Evolutionary conservation across 1,140 invertebrate genomes (phyloP).

Genomic region (Philopotamus ludificatus): DNA sequence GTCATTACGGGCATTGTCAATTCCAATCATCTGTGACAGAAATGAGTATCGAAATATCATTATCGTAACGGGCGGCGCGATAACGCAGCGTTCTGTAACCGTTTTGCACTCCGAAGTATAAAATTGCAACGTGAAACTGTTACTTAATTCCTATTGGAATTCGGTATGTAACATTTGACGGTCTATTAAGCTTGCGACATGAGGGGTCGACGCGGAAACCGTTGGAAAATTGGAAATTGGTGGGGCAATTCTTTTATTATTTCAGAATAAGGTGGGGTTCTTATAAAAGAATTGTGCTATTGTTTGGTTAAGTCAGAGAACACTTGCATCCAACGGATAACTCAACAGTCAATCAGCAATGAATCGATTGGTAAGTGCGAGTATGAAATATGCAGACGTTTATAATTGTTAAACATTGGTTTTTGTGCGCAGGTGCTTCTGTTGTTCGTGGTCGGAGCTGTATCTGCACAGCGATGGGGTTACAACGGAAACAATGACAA

Average conservation of each 20-base stretch:
- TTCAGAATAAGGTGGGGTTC: conserved; percentile 17
- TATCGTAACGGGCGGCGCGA: neutral
- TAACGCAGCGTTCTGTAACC: neutral
- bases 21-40: conserved; percentile 11
- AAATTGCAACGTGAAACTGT: conserved; percentile 9
- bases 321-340: neutral
- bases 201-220: conserved; percentile 21
- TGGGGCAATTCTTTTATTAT: conserved; percentile 8
- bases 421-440: conserved; percentile 45
- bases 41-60: conserved; percentile 17
- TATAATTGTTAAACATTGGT: too few species aligned
- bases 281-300: conserved; percentile 18
- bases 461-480: conserved; percentile 45
- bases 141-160: conserved; percentile 24
- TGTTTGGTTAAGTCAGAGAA: conserved; percentile 10
- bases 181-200: conserved; percentile 29
- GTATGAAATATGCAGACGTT: neutral
- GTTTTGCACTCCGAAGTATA: neutral
- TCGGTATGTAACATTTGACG: conserved; percentile 28
- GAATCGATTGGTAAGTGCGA: conserved; percentile 3
- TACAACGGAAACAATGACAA: conserved; percentile 32
- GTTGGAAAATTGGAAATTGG: conserved; percentile 16
- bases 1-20: too few species aligned
- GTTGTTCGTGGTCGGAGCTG: conserved; percentile 47
- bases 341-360: neutral